Base-by-base conservation (phyloP, 2,888 invertebrate species). In the Chymomyza amoena region DNA sequence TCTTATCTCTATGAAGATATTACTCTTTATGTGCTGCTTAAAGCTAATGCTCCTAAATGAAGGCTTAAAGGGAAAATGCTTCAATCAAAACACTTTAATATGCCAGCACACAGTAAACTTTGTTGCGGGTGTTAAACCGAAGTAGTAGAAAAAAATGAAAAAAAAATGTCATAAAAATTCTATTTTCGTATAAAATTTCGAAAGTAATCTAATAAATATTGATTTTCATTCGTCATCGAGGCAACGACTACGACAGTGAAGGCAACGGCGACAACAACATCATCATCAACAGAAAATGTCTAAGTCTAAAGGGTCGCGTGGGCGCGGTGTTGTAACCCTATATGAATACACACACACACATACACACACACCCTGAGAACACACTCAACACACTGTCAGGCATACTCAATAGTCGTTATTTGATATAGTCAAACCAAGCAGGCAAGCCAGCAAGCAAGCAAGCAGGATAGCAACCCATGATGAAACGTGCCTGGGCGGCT, bases 151-250 rank as follows among this genome's bases (percentile, higher is more conserved):
- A n/a, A 69, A 63, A 52, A 73, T 69, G 66, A 10, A 71, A 36
- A 73, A 74, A 76, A 77, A 80, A 77, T 79, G 80, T 78, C 87
- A 84, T 87, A 81, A 82, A 82, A 87, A 86, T 84, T 81, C 79
- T 81, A 80, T 80, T 83, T 78, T 80, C 80, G 85, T 80, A 79
- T 79, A 86, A 79, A 84, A 86, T 83, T 89, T 89, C 79, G 78
- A 89, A 90, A 89, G 83, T 87, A 90, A 90, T 90, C 86, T 89
- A 90, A 90, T 90, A 89, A 90, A 90, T 90, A 90, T 90, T 90
- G 90, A 90, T 90, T 90, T 90, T 90, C 89, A 88, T 84, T 87
- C 89, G 88, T 89, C 89, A 89, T 84, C 86, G 87, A 68, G 28
- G 25, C 84, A 74, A 59, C 77, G 77, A 66, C 74, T 70, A 72